Conservation (phyloP, 2,888 invertebrate genomes). For the Falcaria lacertinaria region DNA sequence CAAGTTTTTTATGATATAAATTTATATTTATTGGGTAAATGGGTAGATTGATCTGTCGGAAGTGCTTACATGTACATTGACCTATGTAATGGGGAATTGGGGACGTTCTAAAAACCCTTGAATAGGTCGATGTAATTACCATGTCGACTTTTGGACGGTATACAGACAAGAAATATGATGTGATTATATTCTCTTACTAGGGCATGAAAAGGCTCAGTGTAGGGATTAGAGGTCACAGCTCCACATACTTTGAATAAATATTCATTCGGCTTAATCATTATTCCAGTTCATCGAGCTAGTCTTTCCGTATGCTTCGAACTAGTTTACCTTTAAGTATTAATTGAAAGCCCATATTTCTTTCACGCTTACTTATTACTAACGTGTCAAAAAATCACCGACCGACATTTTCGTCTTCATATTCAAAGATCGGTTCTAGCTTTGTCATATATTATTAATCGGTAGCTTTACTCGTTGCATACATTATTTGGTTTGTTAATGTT, state of each 20-base stretch:
- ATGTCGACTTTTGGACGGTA: constrained; percentile 32
- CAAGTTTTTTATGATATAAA: background rate
- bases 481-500: no score
- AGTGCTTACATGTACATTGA: constrained; percentile 28
- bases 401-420: no score
- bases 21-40: constrained; percentile 10
- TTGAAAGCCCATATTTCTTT: background rate
- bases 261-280: background rate
- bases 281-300: background rate
- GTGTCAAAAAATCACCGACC: no score
- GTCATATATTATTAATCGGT: no score
- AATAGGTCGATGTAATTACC: constrained; percentile 30
- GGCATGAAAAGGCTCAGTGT: background rate
- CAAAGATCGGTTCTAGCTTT: no score
- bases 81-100: constrained; percentile 39
- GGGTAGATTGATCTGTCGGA: constrained; percentile 23
- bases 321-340: background rate
- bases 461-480: no score
- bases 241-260: background rate
- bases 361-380: background rate
- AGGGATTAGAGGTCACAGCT: background rate
- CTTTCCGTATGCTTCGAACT: no score
- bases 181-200: background rate
- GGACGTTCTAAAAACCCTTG: constrained; percentile 42
- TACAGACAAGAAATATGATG: background rate